Evolutionary conservation across 1,140 invertebrate genomes (phyloP).

Genomic region (Bombus superbus): DNA sequence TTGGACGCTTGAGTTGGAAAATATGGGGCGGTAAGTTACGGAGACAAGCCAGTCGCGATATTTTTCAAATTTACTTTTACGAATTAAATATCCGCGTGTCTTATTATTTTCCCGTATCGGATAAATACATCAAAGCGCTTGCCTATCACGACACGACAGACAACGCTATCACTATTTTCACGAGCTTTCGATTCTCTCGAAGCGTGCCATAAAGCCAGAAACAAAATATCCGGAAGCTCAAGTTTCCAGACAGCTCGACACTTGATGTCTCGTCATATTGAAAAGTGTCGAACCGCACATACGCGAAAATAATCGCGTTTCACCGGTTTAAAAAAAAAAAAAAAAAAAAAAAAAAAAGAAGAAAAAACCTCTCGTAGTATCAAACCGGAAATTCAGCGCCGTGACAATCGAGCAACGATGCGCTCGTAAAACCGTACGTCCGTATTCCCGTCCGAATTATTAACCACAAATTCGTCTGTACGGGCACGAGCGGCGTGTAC

Average conservation of each 20-base stretch:
- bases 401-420: background rate
- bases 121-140: background rate
- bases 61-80: background rate
- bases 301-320: conserved; percentile 3
- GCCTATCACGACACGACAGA: background rate
- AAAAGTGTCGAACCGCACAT: conserved; percentile 3
- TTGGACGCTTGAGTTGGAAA: background rate
- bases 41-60: background rate
- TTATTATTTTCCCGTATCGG: background rate
- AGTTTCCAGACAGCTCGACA: conserved; percentile 4
- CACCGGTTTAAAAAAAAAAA: background rate
- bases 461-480: conserved; percentile 9
- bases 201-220: background rate
- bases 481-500: too few species aligned
- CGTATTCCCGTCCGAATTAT: conserved; percentile 27
- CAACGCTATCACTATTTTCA: background rate
- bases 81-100: background rate
- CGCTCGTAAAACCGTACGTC: conserved; percentile 21
- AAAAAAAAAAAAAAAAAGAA: background rate
- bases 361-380: background rate
- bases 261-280: background rate
- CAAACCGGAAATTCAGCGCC: background rate
- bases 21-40: background rate
- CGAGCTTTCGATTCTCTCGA: background rate
- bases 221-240: background rate